Evolutionary conservation across 2,888 invertebrate genomes (phyloP).

Genomic region (Scelioninae gen. 2): DNA sequence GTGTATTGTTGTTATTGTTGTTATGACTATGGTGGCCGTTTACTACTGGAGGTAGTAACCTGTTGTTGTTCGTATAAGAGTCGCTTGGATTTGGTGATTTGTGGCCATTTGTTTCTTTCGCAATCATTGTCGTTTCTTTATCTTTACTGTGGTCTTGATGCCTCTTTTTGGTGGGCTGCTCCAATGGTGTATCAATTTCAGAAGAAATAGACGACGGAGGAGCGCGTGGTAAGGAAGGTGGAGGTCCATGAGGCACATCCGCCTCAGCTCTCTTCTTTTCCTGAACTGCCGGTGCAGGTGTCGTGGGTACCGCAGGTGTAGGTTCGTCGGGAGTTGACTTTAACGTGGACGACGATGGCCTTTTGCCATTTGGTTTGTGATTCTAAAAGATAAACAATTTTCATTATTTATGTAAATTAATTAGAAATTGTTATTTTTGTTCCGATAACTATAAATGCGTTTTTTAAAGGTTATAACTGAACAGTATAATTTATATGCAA

Average conservation of each 20-base stretch:
- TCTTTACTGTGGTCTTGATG: constrained; percentile 64
- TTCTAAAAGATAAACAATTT: constrained; percentile 61
- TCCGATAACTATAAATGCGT: no score
- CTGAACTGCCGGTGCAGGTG: constrained; percentile 72
- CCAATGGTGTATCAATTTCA: constrained; percentile 68
- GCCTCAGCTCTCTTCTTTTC: constrained; percentile 74
- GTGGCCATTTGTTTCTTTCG: constrained; percentile 71
- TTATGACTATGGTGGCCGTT: constrained; percentile 70
- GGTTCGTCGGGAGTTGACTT: constrained; percentile 74
- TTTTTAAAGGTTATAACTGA: no score
- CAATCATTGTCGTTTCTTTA: constrained; percentile 65
- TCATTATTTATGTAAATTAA: no score
- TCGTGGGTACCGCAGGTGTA: constrained; percentile 72
- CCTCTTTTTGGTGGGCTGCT: constrained; percentile 62
- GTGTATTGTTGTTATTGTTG: constrained; percentile 55
- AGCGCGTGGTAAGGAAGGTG: constrained; percentile 72
- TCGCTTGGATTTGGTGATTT: constrained; percentile 73
- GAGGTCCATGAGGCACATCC: constrained; percentile 73
- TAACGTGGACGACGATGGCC: constrained; percentile 74
- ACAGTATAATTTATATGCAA: no score
- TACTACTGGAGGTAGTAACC: constrained; percentile 69
- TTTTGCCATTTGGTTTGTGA: constrained; percentile 78
- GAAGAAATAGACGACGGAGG: constrained; percentile 67
- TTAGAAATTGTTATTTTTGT: no score
- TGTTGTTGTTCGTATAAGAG: constrained; percentile 74